Evolutionary conservation across 2,797 vertebrate genomes (phyloP).

Genomic region (Macrochelys suwanniensis): DNA sequence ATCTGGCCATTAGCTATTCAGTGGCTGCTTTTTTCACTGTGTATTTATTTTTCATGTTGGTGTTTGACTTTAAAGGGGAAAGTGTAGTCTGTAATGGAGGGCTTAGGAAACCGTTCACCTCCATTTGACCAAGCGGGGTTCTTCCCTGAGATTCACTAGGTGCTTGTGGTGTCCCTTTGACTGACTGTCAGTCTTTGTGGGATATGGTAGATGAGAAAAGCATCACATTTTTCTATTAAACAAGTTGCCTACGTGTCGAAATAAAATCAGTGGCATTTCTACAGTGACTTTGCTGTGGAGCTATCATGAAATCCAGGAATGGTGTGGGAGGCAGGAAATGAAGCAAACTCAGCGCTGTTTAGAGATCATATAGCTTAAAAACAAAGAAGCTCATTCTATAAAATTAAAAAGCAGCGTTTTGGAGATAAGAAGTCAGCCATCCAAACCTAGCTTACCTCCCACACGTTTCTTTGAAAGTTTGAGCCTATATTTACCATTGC

Average conservation of each 20-base stretch:
- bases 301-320: conserved; percentile 19
- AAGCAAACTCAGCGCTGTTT: conserved; percentile 30
- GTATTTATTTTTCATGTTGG: neutral
- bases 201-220: neutral
- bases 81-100: neutral
- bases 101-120: neutral
- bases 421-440: conserved; percentile 44
- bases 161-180: rapidly evolving
- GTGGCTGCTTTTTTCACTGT: neutral
- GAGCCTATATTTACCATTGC: conserved; percentile 12
- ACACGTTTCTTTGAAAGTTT: conserved; percentile 5
- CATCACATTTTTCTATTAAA: neutral
- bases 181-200: rapidly evolving
- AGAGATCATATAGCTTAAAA: conserved; percentile 23
- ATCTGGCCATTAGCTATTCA: neutral
- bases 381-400: conserved; percentile 23
- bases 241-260: neutral
- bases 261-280: neutral
- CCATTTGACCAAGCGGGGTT: rapidly evolving
- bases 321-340: neutral
- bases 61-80: neutral
- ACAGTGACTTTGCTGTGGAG: conserved; percentile 36
- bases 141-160: rapidly evolving
- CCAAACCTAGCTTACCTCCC: neutral
- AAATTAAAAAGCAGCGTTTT: conserved; percentile 51